Conservation (phyloP, 2,797 vertebrate species). For the Nyctibius grandis region DNA sequence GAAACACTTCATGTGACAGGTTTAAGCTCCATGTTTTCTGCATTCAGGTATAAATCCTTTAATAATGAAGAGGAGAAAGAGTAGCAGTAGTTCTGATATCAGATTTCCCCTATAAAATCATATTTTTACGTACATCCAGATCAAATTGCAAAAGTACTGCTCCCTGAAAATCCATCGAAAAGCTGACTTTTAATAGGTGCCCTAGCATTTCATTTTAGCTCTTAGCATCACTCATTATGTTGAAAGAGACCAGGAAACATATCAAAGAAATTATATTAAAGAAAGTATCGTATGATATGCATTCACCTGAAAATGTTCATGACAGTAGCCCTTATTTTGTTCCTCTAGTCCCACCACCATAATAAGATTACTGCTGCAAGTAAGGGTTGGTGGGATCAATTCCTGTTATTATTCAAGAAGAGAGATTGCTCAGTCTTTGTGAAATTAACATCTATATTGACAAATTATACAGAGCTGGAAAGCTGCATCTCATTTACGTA, state of each 20-base stretch:
- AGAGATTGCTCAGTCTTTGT: conserved; percentile 1
- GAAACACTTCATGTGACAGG: background rate
- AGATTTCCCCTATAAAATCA: background rate
- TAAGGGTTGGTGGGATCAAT: background rate
- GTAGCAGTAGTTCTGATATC: background rate
- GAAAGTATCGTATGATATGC: background rate
- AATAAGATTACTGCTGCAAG: background rate
- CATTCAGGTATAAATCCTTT: background rate
- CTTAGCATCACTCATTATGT: background rate
- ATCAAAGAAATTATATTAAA: background rate
- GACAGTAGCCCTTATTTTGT: background rate
- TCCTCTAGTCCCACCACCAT: background rate
- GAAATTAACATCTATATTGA: conserved; percentile 36
- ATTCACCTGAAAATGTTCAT: background rate
- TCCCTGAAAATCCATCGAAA: background rate
- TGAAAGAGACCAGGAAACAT: background rate
- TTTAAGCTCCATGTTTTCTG: background rate
- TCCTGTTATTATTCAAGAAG: background rate
- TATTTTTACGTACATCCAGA: background rate
- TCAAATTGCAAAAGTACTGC: background rate
- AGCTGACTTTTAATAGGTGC: background rate
- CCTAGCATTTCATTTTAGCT: background rate
- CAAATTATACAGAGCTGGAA: conserved; percentile 11
- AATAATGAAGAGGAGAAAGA: background rate
- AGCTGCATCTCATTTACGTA: conserved; percentile 21